A percentile compares a stretch with the other conserved stretches of the same genome.
Evolutionary conservation across 2,797 vertebrate genomes (phyloP).

Genomic region (Euthynnus affinis): DNA sequence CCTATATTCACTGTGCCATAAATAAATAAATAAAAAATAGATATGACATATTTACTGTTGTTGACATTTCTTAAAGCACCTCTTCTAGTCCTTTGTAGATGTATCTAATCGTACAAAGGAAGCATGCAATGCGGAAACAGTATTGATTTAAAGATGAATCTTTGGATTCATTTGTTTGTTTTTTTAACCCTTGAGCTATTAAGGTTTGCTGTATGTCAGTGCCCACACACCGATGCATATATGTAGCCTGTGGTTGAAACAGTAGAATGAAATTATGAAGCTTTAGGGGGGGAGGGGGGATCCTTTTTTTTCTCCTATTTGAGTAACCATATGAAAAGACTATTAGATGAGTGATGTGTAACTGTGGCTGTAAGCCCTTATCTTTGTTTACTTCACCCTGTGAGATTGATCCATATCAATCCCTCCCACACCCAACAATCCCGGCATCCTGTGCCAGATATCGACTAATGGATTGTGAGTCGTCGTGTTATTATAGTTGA

Average conservation of each 20-base stretch:
- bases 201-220: conserved; percentile 10
- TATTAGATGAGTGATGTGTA: conserved; percentile 54
- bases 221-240: conserved; percentile 7
- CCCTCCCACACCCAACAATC: conserved; percentile 54
- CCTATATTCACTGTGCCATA: background rate
- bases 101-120: background rate
- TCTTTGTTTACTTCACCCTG: conserved; percentile 68
- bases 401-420: conserved; percentile 70
- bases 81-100: background rate
- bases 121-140: background rate
- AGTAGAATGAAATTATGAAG: background rate
- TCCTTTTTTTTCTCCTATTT: conserved; percentile 27
- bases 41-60: conserved; percentile 18
- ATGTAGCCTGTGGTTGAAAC: conserved; percentile 21
- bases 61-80: background rate
- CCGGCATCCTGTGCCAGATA: conserved; percentile 52
- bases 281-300: no score
- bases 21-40: background rate
- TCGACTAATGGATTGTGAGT: conserved; percentile 59
- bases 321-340: conserved; percentile 44
- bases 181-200: conserved; percentile 5
- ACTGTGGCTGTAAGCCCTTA: conserved; percentile 59
- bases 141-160: conserved; percentile 13
- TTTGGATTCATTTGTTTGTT: conserved; percentile 14
- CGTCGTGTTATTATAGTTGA: conserved; percentile 35